Conservation (phyloP, 2,113 vertebrate genomes). For the Ophiodon elongatus region DNA sequence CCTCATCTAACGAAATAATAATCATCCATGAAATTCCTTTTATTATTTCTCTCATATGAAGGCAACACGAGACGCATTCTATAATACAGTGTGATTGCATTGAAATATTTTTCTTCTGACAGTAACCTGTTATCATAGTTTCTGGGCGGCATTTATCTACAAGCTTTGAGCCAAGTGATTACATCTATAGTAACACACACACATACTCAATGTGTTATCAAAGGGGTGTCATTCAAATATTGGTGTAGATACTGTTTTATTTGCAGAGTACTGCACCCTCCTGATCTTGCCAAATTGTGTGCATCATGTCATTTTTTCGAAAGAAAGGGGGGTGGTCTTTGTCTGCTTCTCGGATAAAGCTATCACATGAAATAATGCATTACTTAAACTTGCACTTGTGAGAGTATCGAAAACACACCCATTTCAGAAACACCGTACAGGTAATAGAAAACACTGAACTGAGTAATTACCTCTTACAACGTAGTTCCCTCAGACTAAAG, state of each 20-base stretch:
- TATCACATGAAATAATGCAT: not conserved
- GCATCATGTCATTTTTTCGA: not conserved
- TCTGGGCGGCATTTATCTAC: not conserved
- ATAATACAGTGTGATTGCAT: not conserved
- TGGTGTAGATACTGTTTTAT: not conserved
- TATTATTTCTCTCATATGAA: not conserved
- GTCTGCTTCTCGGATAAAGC: not conserved
- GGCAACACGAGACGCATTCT: not conserved
- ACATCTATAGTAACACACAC: not conserved
- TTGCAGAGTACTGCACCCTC: not conserved
- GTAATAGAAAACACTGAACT: not conserved
- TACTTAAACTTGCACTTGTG: not conserved
- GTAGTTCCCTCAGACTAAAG: not conserved
- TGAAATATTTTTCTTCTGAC: not conserved
- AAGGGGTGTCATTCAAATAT: not conserved
- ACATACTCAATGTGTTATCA: not conserved
- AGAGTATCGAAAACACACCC: not conserved
- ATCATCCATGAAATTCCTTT: conserved; percentile 5
- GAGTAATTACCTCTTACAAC: not conserved
- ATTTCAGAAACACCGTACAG: not conserved
- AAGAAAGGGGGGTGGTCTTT: not conserved
- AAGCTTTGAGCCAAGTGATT: not conserved
- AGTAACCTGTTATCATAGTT: not conserved
- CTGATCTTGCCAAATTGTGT: not conserved
- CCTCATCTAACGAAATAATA: not conserved